Evolutionary conservation across 2,888 invertebrate genomes (phyloP), one percentile per base, ranked within the genome.

Genomic region (Athalia circularis): DNA sequence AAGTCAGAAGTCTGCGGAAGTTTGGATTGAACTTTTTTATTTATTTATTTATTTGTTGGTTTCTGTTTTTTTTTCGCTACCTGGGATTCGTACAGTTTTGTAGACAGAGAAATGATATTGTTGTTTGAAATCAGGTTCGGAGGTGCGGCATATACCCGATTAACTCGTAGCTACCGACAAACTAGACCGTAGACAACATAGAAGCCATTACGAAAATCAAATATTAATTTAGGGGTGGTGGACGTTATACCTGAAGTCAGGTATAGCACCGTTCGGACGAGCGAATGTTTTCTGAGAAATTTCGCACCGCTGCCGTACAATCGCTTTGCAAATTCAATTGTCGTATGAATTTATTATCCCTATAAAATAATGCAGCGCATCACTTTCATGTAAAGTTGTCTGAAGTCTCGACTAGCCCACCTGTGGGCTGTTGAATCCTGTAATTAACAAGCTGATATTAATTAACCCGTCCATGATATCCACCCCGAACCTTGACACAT

Each of bases 271-370:
- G 47, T 45, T 72, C 57, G 72, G 72, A 59, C 57, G 59, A 45
- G 47, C 72, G 59, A 59, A 47, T n/a, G 59, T 5, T 59, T 67
- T 67, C 67, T 72, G n/a, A 72, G 72, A 59, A 72, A 72, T 59
- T 59, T 72, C 29, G 29, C 29, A 29, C 29, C 29, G 29, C 29
- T 29, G 2, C 29, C 2, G 29, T 29, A 29, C 29, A 29, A 29
- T 29, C 29, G 29, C 29, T 29, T 29, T 29, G 29, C 29, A 29
- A 29, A 29, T 29, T 29, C 29, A 29, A 29, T 29, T 29, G 29
- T 29, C 2, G 29, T 2, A 29, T 29, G 29, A 29, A 29, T 29
- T 29, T 29, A 29, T 29, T 29, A 29, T 29, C 29, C 29, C 29
- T 29, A 29, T 29, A 29, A 29, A 29, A 29, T 29, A 29, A 29